Evolutionary conservation across 2,797 vertebrate species (phyloP).

Genomic region (Rhabdophis nuchalis): DNA sequence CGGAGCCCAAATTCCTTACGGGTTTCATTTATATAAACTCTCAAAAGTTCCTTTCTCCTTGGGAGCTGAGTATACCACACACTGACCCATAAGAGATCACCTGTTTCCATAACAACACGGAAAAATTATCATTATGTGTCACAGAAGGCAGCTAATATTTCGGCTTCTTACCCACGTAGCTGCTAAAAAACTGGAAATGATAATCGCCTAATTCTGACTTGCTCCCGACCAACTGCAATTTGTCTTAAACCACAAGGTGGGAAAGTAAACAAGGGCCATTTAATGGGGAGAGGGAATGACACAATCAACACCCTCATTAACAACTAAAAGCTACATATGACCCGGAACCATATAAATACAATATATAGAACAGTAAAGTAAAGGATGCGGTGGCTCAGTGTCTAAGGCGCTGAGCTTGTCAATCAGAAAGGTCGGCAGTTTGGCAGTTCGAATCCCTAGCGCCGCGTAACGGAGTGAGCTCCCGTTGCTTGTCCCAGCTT

Average conservation of each 20-base stretch:
- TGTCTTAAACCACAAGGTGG: neutral
- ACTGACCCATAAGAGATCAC: neutral
- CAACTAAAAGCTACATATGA: neutral
- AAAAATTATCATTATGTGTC: neutral
- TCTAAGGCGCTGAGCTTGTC: no score
- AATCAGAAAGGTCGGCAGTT: no score
- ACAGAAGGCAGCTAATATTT: neutral
- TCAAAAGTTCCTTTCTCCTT: neutral
- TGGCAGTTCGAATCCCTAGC: no score
- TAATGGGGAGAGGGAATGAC: neutral
- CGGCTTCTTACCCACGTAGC: neutral
- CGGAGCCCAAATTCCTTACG: neutral
- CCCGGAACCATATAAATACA: neutral
- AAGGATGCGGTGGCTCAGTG: neutral
- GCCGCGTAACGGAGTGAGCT: no score
- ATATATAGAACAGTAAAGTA: neutral
- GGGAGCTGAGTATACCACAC: neutral
- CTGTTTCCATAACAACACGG: neutral
- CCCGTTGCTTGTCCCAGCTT: no score
- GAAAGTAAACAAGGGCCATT: neutral
- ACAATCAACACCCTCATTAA: neutral
- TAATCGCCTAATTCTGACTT: neutral
- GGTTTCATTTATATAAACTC: neutral
- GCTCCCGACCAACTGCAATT: neutral
- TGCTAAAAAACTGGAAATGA: neutral